Percentiles rank a stretch among this genome's conserved stretches.
phyloP scores from a whole-genome alignment of 2,888 invertebrate genomes.

The Liopterus haemorrhoidalis region DNA sequence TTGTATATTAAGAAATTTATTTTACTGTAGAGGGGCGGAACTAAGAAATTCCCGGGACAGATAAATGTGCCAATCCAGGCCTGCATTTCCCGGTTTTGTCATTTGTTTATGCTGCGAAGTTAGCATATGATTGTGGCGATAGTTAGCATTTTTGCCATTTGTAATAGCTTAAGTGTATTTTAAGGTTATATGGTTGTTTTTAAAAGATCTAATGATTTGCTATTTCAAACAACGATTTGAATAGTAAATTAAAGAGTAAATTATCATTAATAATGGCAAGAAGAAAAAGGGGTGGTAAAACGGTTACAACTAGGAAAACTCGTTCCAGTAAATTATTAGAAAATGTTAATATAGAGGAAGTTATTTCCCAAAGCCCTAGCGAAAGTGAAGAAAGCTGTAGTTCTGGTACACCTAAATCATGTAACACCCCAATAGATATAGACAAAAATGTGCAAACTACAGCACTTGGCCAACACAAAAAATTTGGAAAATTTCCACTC shows the following conservation, averaged over 20 bases:
- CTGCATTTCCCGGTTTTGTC: too few relatives aligned
- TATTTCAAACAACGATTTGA: too few relatives aligned
- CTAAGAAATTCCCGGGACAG: too few relatives aligned
- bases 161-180: too few relatives aligned
- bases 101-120: too few relatives aligned
- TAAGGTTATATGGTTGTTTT: too few relatives aligned
- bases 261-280: conserved; percentile 25
- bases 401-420: conserved; percentile 22
- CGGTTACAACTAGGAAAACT: conserved; percentile 21
- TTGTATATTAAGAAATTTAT: too few relatives aligned
- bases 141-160: too few relatives aligned
- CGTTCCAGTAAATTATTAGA: conserved; percentile 17
- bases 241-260: conserved; percentile 13
- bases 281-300: conserved; percentile 27
- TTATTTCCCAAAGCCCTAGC: conserved; percentile 17
- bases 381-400: conserved; percentile 27
- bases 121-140: too few relatives aligned
- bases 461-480: conserved; percentile 44
- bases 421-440: conserved; percentile 18
- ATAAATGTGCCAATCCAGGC: too few relatives aligned
- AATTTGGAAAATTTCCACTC: conserved; percentile 53
- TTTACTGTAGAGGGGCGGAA: too few relatives aligned
- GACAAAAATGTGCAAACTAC: conserved; percentile 18
- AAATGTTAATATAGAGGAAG: conserved; percentile 15
- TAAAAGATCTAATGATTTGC: too few relatives aligned